Evolutionary conservation across 2,888 invertebrate genomes (phyloP), one percentile per base, ranked within the genome.

Genomic region (Nasonia oneida): DNA sequence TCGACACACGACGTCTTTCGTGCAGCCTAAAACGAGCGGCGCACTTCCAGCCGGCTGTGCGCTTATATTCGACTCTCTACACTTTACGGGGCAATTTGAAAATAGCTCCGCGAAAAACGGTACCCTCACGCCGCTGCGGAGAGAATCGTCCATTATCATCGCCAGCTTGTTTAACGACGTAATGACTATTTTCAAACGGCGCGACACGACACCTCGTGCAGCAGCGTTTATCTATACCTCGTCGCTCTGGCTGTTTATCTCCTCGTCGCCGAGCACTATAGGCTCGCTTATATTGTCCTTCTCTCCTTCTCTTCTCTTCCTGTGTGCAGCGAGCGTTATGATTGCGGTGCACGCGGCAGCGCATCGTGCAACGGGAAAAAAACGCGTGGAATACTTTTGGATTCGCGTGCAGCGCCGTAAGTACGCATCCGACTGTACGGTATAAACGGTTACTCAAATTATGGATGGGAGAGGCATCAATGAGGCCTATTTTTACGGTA

Each of bases 151-250:
- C 39, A 83, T 86, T 83, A 86, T 83, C 77, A 57, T 83, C 53
- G 71, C 29, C 37, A 42, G 64, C 39, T 77, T 64, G 82, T 84
- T 87, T 79, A 84, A 87, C 75, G 79, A 71, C 81, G 78, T 84
- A 84, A 84, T 84, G 84, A 82, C 84, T 84, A 84, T 84, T 84
- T 82, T 84, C 74, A 70, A 82, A 82, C 81, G 70, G 42, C 71
- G 81, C 74, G 75, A 82, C 84, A 74, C 74, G 78, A 73, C 73
- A 14, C 29, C 67, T 76, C 75, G n/a, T 15, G 57, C 57, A 61
- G 57, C 57, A 61, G n/a, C 50, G 39, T 73, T 78, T 71, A 67
- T 23, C 73, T 14, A 42, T 23, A 10, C 4, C 39, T 37, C n/a
- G 12, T 37, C 33, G 3, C 37, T 70, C 39, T 47, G 47, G 39